These are phyloP conservation scores for Sinosuthora webbiana DNA, from an alignment of 2,113 vertebrate genomes.

Conservation along the genomic window DNA sequence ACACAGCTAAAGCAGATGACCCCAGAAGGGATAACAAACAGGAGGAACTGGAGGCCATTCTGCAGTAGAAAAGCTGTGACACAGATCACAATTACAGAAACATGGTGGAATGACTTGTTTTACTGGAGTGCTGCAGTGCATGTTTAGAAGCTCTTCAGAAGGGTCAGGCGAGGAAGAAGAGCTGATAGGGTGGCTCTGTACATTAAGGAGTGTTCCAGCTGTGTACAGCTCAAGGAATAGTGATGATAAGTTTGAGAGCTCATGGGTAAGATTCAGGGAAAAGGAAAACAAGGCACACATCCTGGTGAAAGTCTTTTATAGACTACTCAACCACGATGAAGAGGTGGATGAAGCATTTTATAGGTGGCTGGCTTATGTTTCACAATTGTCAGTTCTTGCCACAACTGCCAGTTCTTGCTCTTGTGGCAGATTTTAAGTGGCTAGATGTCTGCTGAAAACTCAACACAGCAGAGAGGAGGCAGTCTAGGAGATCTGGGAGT, in stretches of 20 bases:
- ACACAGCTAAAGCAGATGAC: neutral
- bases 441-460: neutral
- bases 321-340: neutral
- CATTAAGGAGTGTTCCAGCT: neutral
- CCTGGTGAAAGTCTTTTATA: neutral
- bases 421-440: neutral
- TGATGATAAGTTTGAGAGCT: neutral
- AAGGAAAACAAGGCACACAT: neutral
- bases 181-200: neutral
- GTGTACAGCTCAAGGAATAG: neutral
- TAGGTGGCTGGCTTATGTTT: neutral
- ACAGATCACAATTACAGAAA: neutral
- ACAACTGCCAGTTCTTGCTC: neutral
- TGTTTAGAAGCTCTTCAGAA: neutral
- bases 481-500: neutral
- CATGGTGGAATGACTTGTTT: neutral
- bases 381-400: neutral
- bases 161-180: neutral
- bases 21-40: neutral
- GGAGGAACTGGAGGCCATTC: neutral
- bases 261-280: neutral
- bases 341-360: too few relatives aligned
- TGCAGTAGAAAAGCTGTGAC: neutral
- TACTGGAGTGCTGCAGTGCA: neutral
- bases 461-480: neutral